These are phyloP conservation scores for Phenacoccus solenopsis DNA, from an alignment of 1,140 invertebrate genomes.

Conservation along the genomic window DNA sequence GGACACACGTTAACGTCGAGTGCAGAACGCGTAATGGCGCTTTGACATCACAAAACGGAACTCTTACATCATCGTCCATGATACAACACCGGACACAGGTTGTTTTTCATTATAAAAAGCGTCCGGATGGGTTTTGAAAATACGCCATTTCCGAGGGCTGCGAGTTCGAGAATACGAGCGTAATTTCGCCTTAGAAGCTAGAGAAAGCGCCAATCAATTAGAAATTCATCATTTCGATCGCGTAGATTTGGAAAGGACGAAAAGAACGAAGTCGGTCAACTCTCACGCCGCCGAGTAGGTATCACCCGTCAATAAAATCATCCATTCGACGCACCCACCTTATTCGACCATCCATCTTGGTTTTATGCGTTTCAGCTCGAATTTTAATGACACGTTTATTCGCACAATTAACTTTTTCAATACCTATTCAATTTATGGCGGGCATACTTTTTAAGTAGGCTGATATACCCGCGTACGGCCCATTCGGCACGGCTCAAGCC, in stretches of 20 bases:
- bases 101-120: too few relatives aligned
- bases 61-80: too few relatives aligned
- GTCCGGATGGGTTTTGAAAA: too few relatives aligned
- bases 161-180: too few relatives aligned
- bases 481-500: not conserved
- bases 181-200: too few relatives aligned
- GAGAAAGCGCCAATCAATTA: not conserved
- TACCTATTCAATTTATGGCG: not conserved
- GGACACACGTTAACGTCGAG: not conserved
- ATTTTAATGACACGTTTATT: slow-evolving; percentile 3
- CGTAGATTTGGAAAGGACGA: too few relatives aligned
- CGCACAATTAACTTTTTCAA: not conserved
- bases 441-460: not conserved
- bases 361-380: not conserved
- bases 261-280: not conserved
- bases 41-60: not conserved
- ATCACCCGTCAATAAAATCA: not conserved
- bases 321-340: not conserved
- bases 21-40: not conserved
- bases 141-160: too few relatives aligned
- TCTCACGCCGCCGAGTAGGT: not conserved
- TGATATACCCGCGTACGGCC: not conserved
- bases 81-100: too few relatives aligned
- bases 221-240: not conserved
- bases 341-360: not conserved